phyloP scores from a whole-genome alignment of 2,113 vertebrate genomes.

The Salminus brasiliensis region DNA sequence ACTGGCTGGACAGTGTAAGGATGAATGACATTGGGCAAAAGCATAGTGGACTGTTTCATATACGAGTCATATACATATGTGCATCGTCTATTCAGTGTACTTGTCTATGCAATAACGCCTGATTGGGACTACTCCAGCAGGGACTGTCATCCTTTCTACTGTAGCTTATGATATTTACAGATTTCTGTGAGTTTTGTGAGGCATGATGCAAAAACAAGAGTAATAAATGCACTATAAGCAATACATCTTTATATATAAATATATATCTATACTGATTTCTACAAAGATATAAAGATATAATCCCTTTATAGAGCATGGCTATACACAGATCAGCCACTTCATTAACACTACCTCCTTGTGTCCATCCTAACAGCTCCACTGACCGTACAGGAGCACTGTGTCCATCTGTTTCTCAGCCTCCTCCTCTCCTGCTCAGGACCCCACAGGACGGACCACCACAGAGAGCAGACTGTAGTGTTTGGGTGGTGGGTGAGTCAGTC shows the following conservation, averaged over 20 bases:
- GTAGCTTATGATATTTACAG: background rate
- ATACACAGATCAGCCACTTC: background rate
- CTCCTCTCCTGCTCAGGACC: no score
- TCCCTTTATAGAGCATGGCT: background rate
- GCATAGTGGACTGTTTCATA: background rate
- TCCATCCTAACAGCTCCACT: no score
- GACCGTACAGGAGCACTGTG: no score
- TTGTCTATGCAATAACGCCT: background rate
- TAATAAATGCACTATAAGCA: background rate
- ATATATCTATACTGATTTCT: background rate
- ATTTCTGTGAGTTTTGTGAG: background rate
- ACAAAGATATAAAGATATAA: background rate
- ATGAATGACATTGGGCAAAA: background rate
- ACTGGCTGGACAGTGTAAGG: conserved; percentile 11
- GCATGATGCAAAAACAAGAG: background rate
- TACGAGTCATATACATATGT: background rate
- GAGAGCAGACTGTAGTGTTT: no score
- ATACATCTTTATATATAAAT: background rate
- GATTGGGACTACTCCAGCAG: background rate
- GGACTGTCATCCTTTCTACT: background rate
- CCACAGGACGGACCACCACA: no score
- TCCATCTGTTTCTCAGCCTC: no score
- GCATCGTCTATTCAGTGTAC: background rate
- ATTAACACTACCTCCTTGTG: no score
- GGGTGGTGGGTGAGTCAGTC: no score